Conservation (phyloP, 2,797 vertebrate genomes). For the Limnodromus scolopaceus region DNA sequence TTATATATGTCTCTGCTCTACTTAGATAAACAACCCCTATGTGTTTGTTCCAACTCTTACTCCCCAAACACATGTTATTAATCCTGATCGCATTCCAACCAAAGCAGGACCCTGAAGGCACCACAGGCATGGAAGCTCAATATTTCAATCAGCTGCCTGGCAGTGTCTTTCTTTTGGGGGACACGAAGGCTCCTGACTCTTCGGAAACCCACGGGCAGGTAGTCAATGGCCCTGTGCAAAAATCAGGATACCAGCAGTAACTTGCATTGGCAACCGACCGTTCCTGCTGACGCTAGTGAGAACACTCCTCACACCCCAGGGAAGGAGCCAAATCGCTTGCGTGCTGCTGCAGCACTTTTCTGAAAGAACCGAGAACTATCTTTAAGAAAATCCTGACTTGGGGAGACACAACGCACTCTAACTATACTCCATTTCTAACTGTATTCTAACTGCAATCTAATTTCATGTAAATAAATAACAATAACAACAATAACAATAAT, state of each 20-base stretch:
- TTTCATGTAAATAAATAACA: background rate
- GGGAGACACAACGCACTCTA: background rate
- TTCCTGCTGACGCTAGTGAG: background rate
- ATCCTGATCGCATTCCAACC: accelerated
- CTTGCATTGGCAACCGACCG: background rate
- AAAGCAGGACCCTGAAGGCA: background rate
- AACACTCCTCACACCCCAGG: background rate
- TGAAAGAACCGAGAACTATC: background rate
- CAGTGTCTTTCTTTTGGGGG: background rate
- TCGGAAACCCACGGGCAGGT: background rate
- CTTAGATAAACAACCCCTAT: background rate
- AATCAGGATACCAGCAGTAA: background rate
- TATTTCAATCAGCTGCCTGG: background rate
- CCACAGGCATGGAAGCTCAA: background rate
- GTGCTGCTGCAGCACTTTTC: background rate
- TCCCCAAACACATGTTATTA: background rate
- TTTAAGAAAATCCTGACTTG: background rate
- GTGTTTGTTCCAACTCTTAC: background rate
- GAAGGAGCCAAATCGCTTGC: background rate
- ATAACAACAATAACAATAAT: background rate
- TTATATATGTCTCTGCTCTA: background rate
- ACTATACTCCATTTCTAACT: background rate
- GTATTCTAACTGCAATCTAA: background rate
- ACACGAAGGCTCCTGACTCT: background rate
- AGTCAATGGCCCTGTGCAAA: background rate